Base-by-base conservation (phyloP, 1,140 invertebrate species). In the Chionoecetes opilio region DNA sequence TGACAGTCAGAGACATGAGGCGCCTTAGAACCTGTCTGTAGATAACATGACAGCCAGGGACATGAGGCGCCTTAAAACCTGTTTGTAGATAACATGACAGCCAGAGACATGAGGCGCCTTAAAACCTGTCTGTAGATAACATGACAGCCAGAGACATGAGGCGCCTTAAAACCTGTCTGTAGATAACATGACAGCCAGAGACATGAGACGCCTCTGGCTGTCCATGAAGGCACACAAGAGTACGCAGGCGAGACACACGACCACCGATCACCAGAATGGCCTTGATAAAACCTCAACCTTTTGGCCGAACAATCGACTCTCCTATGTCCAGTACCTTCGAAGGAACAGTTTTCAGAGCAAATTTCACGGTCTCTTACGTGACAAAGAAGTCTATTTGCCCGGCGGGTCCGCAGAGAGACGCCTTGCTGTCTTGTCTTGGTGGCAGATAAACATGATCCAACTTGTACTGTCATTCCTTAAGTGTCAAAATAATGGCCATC, bases 281-380 rank as follows among this genome's bases (percentile, higher is more conserved):
- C 63, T n/a, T 21, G 11, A 75, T 75, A n/a, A 75, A n/a, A n/a
- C n/a, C n/a, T n/a, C n/a, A n/a, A 75, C n/a, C 63, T 75, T 21
- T 75, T 2, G 63, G 63, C 21, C 21, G 63, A 26, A 75, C 63
- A 75, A 75, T 75, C 63, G 63, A 75, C 63, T n/a, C 21, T 21
- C 21, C 63, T 6, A 75, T 75, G 63, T 75, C 63, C 63, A 75
- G n/a, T 75, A 75, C 63, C 63, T 75, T 26, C 63, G 3, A 75
- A 75, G 63, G 26, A n/a, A 17, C 63, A 21, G 21, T 75, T 75
- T 21, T 75, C 11, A 0, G 63, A 75, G 63, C 63, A 75, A 75
- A 75, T 75, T 75, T 75, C 63, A 75, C 63, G 63, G 63, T 75
- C 63, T 21, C 63, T 75, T 75, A 75, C 63, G 21, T 75, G 63